These are phyloP conservation scores for Mesorhabditis sp. DNA, from an alignment of 2,888 invertebrate species.

Conservation along the genomic window DNA sequence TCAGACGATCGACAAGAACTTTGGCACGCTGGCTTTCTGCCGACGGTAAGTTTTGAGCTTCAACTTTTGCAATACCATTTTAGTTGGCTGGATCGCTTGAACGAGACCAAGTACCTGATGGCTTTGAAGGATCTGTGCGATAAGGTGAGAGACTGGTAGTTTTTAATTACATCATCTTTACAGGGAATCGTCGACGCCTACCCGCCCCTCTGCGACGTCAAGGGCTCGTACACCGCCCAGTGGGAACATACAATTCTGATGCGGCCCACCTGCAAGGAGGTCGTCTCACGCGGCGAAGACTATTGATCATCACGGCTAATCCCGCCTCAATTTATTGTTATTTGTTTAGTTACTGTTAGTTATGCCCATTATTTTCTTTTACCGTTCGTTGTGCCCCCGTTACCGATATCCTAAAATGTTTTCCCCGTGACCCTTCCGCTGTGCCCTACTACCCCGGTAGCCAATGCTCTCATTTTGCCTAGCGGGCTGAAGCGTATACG, in stretches of 20 bases:
- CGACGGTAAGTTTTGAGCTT: slow-evolving; percentile 73
- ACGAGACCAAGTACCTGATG: slow-evolving; percentile 95
- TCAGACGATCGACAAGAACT: slow-evolving; percentile 89
- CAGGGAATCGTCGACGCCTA: slow-evolving; percentile 89
- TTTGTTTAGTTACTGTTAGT: too few species aligned
- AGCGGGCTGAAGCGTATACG: too few species aligned
- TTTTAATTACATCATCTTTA: slow-evolving; percentile 9
- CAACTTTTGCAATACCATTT: too few species aligned
- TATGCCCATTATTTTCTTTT: too few species aligned
- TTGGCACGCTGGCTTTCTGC: slow-evolving; percentile 95
- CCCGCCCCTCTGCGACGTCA: slow-evolving; percentile 92
- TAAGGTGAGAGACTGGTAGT: slow-evolving; percentile 63
- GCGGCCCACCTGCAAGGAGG: slow-evolving; percentile 95
- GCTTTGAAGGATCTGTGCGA: slow-evolving; percentile 96
- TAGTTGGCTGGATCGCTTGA: slow-evolving; percentile 87
- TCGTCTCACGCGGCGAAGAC: slow-evolving; percentile 91
- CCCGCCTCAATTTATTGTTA: too few species aligned
- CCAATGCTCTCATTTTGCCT: too few species aligned
- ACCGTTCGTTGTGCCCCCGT: too few species aligned
- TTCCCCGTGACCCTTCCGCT: too few species aligned
- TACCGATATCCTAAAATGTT: too few species aligned
- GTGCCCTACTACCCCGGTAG: too few species aligned
- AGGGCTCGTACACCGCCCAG: slow-evolving; percentile 97
- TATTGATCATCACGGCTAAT: slow-evolving; percentile 67
- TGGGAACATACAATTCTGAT: slow-evolving; percentile 98